These are phyloP conservation scores for Dolomedes plantarius DNA, from an alignment of 2,888 invertebrate genomes.

Conservation along the genomic window DNA sequence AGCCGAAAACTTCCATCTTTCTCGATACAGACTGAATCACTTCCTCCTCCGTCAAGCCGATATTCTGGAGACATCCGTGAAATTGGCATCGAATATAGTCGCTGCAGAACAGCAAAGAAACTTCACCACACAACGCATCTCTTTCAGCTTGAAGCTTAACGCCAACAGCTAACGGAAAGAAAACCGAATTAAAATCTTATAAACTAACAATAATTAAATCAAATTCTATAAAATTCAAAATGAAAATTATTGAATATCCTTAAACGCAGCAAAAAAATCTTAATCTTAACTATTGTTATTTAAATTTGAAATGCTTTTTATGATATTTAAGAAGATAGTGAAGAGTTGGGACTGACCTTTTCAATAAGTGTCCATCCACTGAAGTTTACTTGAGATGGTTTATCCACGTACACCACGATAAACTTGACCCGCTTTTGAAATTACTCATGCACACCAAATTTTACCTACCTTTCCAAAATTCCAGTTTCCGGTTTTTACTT, in stretches of 20 bases:
- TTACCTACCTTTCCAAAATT: not conserved
- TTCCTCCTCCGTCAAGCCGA: not conserved
- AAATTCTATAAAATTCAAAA: not conserved
- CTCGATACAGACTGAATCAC: not conserved
- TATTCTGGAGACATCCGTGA: not conserved
- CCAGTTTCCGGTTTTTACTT: too few species aligned
- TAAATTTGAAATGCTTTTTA: not conserved
- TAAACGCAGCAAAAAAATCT: not conserved
- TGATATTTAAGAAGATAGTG: not conserved
- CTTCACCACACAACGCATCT: not conserved
- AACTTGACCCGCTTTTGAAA: not conserved
- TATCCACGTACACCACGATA: too few species aligned
- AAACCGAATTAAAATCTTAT: not conserved
- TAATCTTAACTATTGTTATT: not conserved
- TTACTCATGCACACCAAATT: not conserved
- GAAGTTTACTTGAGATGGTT: too few species aligned
- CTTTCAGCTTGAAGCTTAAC: not conserved
- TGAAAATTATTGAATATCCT: not conserved
- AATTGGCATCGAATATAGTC: not conserved
- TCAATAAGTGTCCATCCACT: too few species aligned
- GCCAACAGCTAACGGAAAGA: constrained; percentile 1
- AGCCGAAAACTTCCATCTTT: not conserved
- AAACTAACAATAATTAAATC: not conserved
- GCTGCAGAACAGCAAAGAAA: not conserved
- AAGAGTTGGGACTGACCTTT: too few species aligned